These are phyloP conservation scores for Zaprionus ghesquierei DNA, from an alignment of 1,140 invertebrate genomes.

Conservation along the genomic window DNA sequence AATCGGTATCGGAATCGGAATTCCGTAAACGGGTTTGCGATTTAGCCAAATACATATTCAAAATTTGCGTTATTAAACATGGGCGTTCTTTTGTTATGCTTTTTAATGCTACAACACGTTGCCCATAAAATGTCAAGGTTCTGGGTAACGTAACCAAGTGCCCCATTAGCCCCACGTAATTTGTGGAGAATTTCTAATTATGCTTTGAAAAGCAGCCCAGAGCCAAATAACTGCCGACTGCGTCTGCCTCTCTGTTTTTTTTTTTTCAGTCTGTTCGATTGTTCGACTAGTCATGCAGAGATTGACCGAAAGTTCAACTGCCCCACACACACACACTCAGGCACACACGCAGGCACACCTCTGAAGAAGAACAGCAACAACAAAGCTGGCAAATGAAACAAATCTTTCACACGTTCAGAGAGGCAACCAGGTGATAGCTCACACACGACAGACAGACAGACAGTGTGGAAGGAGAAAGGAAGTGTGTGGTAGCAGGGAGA, in stretches of 20 bases:
- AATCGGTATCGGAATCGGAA: constrained; percentile 1
- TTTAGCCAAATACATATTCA: constrained; percentile 13
- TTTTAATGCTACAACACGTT: constrained; percentile 14
- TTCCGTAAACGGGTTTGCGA: constrained; percentile 27
- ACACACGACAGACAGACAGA: background rate
- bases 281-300: constrained; percentile 35
- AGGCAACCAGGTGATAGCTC: constrained; percentile 6
- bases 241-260: background rate
- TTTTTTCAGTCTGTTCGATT: constrained; percentile 9
- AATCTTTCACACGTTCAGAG: constrained; percentile 71
- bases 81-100: constrained; percentile 35
- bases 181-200: constrained; percentile 30
- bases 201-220: constrained; percentile 26
- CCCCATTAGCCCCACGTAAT: constrained; percentile 16
- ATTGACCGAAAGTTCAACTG: constrained; percentile 49
- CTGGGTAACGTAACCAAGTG: background rate
- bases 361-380: background rate
- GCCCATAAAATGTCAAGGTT: constrained; percentile 61
- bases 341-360: background rate
- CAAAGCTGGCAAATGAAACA: constrained; percentile 45
- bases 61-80: constrained; percentile 45
- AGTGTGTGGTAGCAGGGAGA: too few species aligned
- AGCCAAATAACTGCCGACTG: constrained; percentile 29
- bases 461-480: background rate
- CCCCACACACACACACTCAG: constrained; percentile 20